Evolutionary conservation across 1,140 invertebrate genomes (phyloP), one percentile per base, ranked within the genome.

Genomic region (Hyphantria cunea): DNA sequence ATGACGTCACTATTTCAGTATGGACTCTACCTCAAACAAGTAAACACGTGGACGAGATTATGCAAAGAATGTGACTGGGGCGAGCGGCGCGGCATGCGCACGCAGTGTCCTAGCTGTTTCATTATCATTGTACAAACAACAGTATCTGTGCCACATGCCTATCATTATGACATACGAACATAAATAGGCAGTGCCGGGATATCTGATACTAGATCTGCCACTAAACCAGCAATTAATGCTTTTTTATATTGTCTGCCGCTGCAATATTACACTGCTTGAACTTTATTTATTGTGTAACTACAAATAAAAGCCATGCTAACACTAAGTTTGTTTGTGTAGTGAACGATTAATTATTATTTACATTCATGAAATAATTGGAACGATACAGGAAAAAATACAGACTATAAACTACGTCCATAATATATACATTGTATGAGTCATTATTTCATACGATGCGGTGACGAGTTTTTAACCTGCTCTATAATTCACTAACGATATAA

Each of bases 101-200:
- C 77, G 72, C 77, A 70, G 47, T 66, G 45, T 68, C 37, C 64
- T 73, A 64, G 53, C 72, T 67, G 58, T 74, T 64, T 72, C 59
- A 68, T 81, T 84, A 89, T 89, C 86, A 75, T 58, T 77, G 74
- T 72, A 59, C 78, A 89, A 89, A 86, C 82, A 88, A 11, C 67
- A 80, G 66, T 84, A 88, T 84, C 79, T 75, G 52, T 39, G 60
- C 66, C 80, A 71, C 72, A 70, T 11, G 8, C 11, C 8, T 37
- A 37, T 76, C 72, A 78, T 82, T 79, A 79, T 66, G 58, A 53
- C 56, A 59, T 68, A 52, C 70, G 63, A 66, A 52, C 70, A 64
- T 64, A 59, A 71, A 75, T 72, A 52, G 54, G 67, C 70, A 68
- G n/a, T 7, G 13, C 42, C 3, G 7, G 14, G 12, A 58, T 39